Base-by-base conservation (phyloP, 2,113 vertebrate genomes). In the Gasterosteus aculeatus region DNA sequence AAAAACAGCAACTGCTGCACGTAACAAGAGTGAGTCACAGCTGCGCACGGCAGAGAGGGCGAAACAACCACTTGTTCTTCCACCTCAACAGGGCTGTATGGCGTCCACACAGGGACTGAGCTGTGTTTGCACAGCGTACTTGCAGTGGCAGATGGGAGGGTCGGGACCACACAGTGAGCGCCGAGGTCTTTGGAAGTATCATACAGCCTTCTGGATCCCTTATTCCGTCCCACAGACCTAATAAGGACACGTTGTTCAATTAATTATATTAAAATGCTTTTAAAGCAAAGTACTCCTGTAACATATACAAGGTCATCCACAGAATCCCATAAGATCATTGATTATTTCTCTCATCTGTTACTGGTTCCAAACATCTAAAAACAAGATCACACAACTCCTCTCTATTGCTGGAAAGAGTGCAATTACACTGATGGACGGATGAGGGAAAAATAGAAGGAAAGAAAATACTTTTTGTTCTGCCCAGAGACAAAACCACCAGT, bases 361-460 rank as follows among this genome's bases (percentile, higher is more conserved):
- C 3, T 10, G 10, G 33, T 64, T 64, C 12, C 16, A 64, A 72
- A 62, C 22, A 54, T 54, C 51, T 54, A 19, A 26, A 29, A 29
- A 47, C 31, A 72, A 9, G 46, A 29, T 26, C 35, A 41, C 5
- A 29, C 22, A 26, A 81, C 77, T 87, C 84, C 46, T 84, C 89
- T 88, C 89, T 93, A 91, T 91, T 91, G 81, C 85, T 90, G 91
- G 90, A 90, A 72, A 58, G 71, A 87, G 85, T 47, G 85, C 87
- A 92, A 92, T 92, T 91, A 91, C 84, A 61, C 83, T 91, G 89
- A 91, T 85, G 82, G 88, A 88, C 33, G 75, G 88, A 85, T 80
- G 87, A 79, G 73, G 77, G 84, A 80, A 76, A 88, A 82, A 80
- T 84, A 61, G 87, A 86, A 64, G 77, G 77, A 75, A 86, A 85